Base-by-base conservation (phyloP, 2,113 vertebrate species). In the Lathamus discolor region DNA sequence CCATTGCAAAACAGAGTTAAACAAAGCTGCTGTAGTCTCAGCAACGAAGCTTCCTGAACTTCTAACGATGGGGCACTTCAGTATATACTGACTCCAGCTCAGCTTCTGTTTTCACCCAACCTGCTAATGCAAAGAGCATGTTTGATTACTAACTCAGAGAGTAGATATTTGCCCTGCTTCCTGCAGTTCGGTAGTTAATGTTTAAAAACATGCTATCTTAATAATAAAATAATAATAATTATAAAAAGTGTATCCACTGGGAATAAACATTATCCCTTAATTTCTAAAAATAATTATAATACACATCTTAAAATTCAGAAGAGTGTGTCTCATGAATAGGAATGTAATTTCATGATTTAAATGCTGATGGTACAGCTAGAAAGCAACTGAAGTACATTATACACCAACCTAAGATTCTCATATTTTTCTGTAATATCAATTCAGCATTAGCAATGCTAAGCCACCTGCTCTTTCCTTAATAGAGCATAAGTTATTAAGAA, bases 301-400 rank as follows among this genome's bases (percentile, higher is more conserved):
- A 82, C 49, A 69, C 83, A 73, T 84, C 86, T 95, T 96, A 93
- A 94, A 72, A 96, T 94, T 88, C 93, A 93, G 59, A 90, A 85
- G 41, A 90, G 64, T 78, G 48, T 84, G 66, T 44, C 83, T 96
- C 73, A 94, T 96, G 93, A 96, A 96, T 93, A 92, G 48, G 69
- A 96, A 96, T 86, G 76, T 95, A 95, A 94, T 96, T 95, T 94
- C 48, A 82, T 95, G 1, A 94, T 95, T 97, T 95, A 96, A 88
- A 93, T 88, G 83, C 73, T 94, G 90, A 41, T 88, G 69, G 43
- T 95, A 75, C 68, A 81, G 72, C 92, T 90, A 95, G 87, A 93
- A 96, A 96, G 63, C 76, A 68, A 86, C 88, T 82, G 76, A 95
- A 95, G 83, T 95, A 90, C 83, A 49, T 86, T 90, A 88, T 62